phyloP scores from a whole-genome alignment of 2,113 vertebrate species.

The Chrysochloris asiatica region DNA sequence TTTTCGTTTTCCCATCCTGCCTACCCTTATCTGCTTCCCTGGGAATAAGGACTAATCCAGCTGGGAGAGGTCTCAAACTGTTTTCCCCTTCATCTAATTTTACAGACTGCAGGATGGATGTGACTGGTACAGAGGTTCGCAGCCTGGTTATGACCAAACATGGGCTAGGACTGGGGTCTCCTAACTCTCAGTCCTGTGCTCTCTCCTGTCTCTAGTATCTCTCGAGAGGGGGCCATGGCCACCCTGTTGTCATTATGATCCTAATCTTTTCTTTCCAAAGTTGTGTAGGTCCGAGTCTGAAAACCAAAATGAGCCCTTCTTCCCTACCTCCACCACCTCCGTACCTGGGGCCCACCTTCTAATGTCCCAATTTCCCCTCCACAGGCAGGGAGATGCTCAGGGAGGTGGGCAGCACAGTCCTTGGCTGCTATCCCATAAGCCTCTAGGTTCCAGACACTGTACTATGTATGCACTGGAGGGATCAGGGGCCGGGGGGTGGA shows the following conservation, averaged over 20 bases:
- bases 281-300: slow-evolving; percentile 5
- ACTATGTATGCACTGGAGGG: not conserved
- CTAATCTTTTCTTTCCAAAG: not conserved
- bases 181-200: not conserved
- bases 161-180: not conserved
- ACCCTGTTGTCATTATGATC: not conserved
- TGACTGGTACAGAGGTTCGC: not conserved
- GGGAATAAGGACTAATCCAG: not conserved
- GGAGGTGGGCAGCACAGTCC: not conserved
- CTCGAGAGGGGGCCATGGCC: accelerated
- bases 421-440: not conserved
- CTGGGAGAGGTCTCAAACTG: not conserved
- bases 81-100: not conserved
- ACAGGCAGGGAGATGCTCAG: not conserved
- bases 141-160: accelerated
- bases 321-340: no score
- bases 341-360: not conserved
- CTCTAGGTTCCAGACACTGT: not conserved
- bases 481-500: no score
- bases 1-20: no score
- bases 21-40: no score
- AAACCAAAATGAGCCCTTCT: not conserved
- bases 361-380: not conserved
- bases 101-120: not conserved
- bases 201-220: not conserved